Conservation (phyloP, 2,797 vertebrate species). For the Okamejei kenojei region DNA sequence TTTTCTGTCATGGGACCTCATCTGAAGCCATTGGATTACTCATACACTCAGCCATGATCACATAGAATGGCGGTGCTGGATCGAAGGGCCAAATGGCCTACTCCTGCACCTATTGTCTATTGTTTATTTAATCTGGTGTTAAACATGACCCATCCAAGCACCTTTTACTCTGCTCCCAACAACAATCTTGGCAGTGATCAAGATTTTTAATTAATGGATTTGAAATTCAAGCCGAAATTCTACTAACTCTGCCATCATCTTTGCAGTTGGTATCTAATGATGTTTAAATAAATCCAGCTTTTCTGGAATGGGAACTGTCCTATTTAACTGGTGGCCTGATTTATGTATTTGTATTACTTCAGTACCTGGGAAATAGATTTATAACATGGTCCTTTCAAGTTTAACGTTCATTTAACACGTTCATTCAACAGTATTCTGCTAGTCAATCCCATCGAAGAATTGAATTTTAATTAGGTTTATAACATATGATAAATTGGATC, state of each 20-base stretch:
- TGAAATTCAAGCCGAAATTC: background rate
- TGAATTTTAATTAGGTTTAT: background rate
- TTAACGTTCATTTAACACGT: background rate
- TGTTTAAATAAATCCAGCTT: background rate
- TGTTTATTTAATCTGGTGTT: conserved; percentile 43
- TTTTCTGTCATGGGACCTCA: conserved; percentile 43
- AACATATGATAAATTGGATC: background rate
- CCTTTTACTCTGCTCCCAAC: conserved; percentile 48
- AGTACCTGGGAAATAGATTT: background rate
- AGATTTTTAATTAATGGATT: conserved; percentile 51
- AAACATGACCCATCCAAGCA: conserved; percentile 45
- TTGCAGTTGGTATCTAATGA: background rate
- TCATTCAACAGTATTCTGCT: background rate
- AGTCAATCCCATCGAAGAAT: background rate
- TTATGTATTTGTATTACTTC: background rate
- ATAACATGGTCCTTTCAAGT: background rate
- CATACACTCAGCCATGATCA: conserved; percentile 41
- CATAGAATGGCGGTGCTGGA: too few relatives aligned
- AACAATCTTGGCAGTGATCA: background rate
- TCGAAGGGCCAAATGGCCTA: too few relatives aligned
- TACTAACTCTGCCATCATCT: background rate
- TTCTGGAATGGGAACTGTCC: background rate
- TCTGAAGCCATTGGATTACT: conserved; percentile 50
- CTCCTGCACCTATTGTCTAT: too few relatives aligned
- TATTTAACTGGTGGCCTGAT: background rate